These are phyloP conservation scores for Hydriomena furcata DNA, from an alignment of 2,888 invertebrate species.

Conservation along the genomic window DNA sequence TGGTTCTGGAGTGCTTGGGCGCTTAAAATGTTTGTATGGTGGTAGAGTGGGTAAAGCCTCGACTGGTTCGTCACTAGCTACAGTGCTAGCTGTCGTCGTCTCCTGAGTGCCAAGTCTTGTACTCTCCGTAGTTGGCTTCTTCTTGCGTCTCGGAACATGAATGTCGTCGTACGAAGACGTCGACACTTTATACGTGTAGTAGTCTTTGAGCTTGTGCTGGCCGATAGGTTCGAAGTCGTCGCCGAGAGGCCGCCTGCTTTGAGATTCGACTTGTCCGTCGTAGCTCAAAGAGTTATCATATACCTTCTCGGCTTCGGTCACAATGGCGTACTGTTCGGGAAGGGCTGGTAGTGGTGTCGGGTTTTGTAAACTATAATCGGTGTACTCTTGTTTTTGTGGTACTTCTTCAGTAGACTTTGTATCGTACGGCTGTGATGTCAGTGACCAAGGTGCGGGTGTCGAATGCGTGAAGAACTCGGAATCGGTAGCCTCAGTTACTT, in stretches of 20 bases:
- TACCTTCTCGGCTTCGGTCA: constrained; percentile 70
- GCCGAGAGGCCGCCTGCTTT: constrained; percentile 74
- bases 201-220: constrained; percentile 73
- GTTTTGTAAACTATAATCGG: constrained; percentile 52
- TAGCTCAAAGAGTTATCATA: constrained; percentile 72
- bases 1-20: constrained; percentile 53
- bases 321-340: constrained; percentile 70
- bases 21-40: constrained; percentile 74
- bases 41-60: constrained; percentile 75
- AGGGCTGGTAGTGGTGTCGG: constrained; percentile 58
- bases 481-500: constrained; percentile 72
- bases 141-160: constrained; percentile 62
- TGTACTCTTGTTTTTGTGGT: constrained; percentile 53
- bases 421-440: constrained; percentile 58
- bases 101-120: constrained; percentile 45
- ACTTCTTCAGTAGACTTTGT: constrained; percentile 58
- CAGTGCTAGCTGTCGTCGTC: constrained; percentile 53
- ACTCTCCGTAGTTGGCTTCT: constrained; percentile 63
- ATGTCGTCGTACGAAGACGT: constrained; percentile 67
- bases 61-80: constrained; percentile 50
- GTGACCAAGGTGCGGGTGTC: constrained; percentile 63
- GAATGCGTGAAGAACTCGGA: constrained; percentile 61
- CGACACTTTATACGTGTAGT: constrained; percentile 71
- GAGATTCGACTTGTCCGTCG: constrained; percentile 69
- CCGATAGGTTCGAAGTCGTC: constrained; percentile 77